Evolutionary conservation across 2,797 vertebrate species (phyloP).

Genomic region (Argya squamiceps): DNA sequence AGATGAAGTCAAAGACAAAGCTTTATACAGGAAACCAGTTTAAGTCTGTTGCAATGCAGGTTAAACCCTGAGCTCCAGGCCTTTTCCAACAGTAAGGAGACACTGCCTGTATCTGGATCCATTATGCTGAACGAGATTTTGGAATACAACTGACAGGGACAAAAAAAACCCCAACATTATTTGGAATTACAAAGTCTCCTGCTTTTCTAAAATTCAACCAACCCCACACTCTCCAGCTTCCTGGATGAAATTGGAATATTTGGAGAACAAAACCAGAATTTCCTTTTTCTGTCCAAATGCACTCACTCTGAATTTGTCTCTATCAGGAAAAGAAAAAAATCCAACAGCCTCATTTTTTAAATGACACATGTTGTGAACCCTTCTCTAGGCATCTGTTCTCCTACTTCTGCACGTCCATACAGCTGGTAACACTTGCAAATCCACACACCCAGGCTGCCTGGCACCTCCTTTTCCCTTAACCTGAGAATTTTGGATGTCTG

Average conservation of each 20-base stretch:
- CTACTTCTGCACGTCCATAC: not conserved
- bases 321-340: not conserved
- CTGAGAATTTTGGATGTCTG: not conserved
- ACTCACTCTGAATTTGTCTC: not conserved
- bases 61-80: not conserved
- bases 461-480: not conserved
- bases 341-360: not conserved
- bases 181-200: not conserved
- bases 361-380: not conserved
- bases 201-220: not conserved
- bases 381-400: not conserved
- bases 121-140: not conserved
- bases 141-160: not conserved
- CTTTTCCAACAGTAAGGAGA: not conserved
- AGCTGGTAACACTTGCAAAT: not conserved
- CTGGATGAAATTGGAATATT: not conserved
- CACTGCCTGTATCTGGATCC: not conserved
- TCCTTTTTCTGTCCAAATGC: not conserved
- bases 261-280: not conserved
- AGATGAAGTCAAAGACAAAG: slow-evolving; percentile 66
- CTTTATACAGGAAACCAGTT: slow-evolving; percentile 53
- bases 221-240: not conserved
- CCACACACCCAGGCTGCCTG: not conserved
- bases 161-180: not conserved
- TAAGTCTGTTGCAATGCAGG: slow-evolving; percentile 31